phyloP scores from a whole-genome alignment of 2,113 vertebrate species.

The Euleptes europaea region DNA sequence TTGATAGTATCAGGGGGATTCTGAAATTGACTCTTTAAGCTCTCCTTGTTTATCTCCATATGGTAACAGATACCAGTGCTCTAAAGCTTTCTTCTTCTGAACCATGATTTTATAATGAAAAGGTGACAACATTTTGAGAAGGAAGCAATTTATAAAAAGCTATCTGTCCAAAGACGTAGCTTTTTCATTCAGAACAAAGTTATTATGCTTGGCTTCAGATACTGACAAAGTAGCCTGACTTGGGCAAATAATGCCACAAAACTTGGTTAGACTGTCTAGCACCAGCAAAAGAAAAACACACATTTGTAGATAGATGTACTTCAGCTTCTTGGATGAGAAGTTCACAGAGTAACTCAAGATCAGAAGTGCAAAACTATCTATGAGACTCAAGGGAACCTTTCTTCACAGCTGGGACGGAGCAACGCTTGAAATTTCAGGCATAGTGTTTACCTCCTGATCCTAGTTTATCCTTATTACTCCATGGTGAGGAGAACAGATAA shows the following conservation, averaged over 20 bases:
- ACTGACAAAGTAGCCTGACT: neutral
- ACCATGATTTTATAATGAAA: neutral
- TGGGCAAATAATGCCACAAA: neutral
- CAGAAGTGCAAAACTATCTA: neutral
- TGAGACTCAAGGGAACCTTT: neutral
- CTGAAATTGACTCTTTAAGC: neutral
- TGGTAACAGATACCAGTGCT: neutral
- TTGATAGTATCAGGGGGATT: neutral
- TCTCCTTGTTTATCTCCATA: neutral
- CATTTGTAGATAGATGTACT: neutral
- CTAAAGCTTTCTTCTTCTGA: neutral
- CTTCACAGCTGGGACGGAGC: neutral
- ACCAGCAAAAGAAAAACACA: neutral
- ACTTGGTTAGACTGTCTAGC: neutral
- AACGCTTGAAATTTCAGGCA: too few relatives aligned
- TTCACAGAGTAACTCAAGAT: neutral
- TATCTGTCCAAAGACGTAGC: neutral
- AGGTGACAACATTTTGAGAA: neutral
- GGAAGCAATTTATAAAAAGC: neutral
- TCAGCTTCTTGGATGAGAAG: neutral
- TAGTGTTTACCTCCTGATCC: too few relatives aligned
- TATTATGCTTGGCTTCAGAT: conserved; percentile 6
- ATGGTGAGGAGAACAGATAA: too few relatives aligned
- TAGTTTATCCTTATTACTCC: too few relatives aligned
- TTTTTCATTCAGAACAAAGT: neutral